Evolutionary conservation across 2,113 vertebrate species (phyloP), one percentile per base, ranked within the genome.

Genomic region (Chlorocebus sabaeus): DNA sequence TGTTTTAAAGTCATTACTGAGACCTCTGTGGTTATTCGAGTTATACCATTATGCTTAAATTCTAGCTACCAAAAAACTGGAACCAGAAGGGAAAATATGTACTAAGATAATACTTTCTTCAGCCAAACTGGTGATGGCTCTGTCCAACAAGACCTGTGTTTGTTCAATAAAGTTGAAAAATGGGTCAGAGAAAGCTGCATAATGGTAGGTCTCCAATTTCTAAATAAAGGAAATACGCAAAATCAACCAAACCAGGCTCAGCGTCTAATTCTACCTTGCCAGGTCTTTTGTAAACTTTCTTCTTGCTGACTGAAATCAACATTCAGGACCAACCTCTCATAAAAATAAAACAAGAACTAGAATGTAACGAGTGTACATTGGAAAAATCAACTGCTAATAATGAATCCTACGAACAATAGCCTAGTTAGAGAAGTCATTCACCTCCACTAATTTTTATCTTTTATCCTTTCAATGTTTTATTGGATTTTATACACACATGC

Each of bases 361-460:
- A 96, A 52, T 55, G 9, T 50, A 73, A 79, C 8, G 87, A 73
- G 27, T 14, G 9, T 25, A 50, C 30, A 40, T 40, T 96, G 30
- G 93, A 85, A 94, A 93, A 93, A 68, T 59, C 73, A 14, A 22
- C 68, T 61, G 52, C 94, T 84, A 84, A 80, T 76, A 73, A 89
- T 18, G 50, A 81, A 85, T 12, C n/a, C 78, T 27, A 17, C 22
- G 57, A 90, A 90, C 55, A 82, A 72, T 91, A 32, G 22, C 67
- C 88, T 81, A 72, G 67, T 84, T 93, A 94, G 85, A 89, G 70
- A 96, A 96, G 72, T 32, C 82, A 95, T 90, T 98, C 95, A 73
- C 93, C 78, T 95, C 79, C 35, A 76, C 88, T 96, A 93, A 98
- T 95, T 93, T 95, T 93, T 93, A 85, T 91, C 76, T 85, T 92